phyloP scores from a whole-genome alignment of 1,140 invertebrate genomes.

The Saccostrea echinata region DNA sequence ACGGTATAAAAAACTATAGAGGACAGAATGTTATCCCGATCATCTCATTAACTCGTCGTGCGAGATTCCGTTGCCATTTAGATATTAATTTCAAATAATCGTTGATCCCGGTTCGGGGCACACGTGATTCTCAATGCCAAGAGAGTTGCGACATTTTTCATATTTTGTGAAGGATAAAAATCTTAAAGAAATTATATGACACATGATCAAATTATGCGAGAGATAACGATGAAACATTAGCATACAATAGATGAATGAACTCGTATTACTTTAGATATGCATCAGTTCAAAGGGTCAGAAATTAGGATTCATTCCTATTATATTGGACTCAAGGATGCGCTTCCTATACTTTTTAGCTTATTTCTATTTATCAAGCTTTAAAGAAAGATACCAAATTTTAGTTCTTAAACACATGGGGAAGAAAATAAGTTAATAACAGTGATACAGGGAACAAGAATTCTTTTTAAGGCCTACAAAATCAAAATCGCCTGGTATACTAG shows the following conservation, averaged over 20 bases:
- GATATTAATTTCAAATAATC: conserved; percentile 20
- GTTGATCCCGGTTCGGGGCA: background rate
- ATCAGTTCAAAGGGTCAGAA: conserved; percentile 16
- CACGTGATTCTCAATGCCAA: background rate
- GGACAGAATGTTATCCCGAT: background rate
- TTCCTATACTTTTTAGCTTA: no score
- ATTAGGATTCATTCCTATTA: background rate
- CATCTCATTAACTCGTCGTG: background rate
- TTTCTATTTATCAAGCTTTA: no score
- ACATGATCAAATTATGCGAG: conserved; percentile 27
- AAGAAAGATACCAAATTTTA: no score
- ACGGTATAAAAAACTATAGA: background rate
- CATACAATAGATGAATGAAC: conserved; percentile 19
- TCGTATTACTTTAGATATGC: conserved; percentile 3
- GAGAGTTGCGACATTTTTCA: background rate
- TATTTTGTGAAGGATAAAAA: background rate
- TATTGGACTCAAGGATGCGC: no score
- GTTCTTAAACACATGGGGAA: no score
- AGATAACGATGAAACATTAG: conserved; percentile 28
- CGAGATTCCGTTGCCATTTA: background rate
- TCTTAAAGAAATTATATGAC: conserved; percentile 19
- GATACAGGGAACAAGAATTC: no score
- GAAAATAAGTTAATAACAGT: no score
- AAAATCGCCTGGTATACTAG: no score
- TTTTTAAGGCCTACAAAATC: no score